Evolutionary conservation across 2,113 vertebrate species (phyloP).

Genomic region (Gymnarchus niloticus): DNA sequence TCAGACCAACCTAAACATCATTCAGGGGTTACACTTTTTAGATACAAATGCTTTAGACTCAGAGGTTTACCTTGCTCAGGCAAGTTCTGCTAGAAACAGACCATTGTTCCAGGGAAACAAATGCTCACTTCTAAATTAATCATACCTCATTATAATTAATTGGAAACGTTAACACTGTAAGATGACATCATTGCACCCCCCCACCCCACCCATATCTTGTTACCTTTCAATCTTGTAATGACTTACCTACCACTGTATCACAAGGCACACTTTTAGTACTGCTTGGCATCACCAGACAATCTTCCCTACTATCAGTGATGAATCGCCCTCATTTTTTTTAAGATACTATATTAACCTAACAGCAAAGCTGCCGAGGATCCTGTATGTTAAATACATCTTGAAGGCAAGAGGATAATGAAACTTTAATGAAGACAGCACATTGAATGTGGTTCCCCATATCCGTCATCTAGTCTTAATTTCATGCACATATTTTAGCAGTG

Average conservation of each 20-base stretch:
- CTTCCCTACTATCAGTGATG: not conserved
- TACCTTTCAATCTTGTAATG: conserved; percentile 36
- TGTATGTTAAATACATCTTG: conserved; percentile 27
- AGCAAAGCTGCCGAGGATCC: not conserved
- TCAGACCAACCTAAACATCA: conserved; percentile 1
- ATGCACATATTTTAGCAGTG: no score
- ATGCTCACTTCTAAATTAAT: conserved; percentile 34
- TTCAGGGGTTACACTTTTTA: conserved; percentile 6
- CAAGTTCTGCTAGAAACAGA: conserved; percentile 24
- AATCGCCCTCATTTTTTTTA: not conserved
- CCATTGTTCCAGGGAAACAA: conserved; percentile 24
- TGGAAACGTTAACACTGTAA: conserved; percentile 33
- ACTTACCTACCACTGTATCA: not conserved
- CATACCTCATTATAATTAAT: conserved; percentile 37
- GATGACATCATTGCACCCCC: conserved; percentile 29
- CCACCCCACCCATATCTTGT: conserved; percentile 34
- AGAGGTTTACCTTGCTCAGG: not conserved
- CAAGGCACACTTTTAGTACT: not conserved
- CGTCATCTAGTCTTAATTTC: conserved; percentile 33
- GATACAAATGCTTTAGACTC: conserved; percentile 19
- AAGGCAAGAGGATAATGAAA: conserved; percentile 19
- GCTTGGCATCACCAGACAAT: not conserved
- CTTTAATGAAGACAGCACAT: conserved; percentile 37
- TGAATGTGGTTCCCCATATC: conserved; percentile 1
- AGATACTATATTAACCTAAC: not conserved